A percentile compares a stretch with the other conserved stretches of the same genome.
These are phyloP conservation scores for Electrophaes corylata DNA, from an alignment of 2,888 invertebrate species.

Conservation along the genomic window DNA sequence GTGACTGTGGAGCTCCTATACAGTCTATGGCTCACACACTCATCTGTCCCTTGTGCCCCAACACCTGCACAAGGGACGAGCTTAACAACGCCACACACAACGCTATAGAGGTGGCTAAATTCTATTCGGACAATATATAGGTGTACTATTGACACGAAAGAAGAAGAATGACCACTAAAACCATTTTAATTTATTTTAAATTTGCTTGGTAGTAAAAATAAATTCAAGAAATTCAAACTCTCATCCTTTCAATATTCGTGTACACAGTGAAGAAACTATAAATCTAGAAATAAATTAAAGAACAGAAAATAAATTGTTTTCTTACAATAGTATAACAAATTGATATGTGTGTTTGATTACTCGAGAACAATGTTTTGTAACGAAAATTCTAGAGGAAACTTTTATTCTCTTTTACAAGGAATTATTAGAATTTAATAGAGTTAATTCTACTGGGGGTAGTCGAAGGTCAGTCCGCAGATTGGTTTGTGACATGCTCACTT, in stretches of 20 bases:
- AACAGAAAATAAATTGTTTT: constrained; percentile 51
- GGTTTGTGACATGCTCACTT: background rate
- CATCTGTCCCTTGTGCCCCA: too few species aligned
- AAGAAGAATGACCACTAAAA: too few species aligned
- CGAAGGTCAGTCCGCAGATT: background rate
- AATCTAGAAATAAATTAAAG: constrained; percentile 59
- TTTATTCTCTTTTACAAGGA: background rate
- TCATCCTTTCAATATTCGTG: constrained; percentile 3
- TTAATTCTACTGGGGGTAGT: background rate
- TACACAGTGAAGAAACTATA: constrained; percentile 19
- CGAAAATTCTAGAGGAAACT: background rate
- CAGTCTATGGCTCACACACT: too few species aligned
- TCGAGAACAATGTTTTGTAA: constrained; percentile 41
- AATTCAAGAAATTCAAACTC: too few species aligned
- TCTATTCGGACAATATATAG: too few species aligned
- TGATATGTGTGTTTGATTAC: constrained; percentile 63
- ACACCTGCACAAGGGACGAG: too few species aligned
- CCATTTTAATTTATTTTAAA: too few species aligned
- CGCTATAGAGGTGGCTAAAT: too few species aligned
- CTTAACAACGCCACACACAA: too few species aligned
- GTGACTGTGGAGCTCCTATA: too few species aligned
- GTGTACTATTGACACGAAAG: too few species aligned
- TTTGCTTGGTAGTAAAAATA: too few species aligned
- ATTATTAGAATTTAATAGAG: background rate
- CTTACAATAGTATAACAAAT: constrained; percentile 50